phyloP scores from a whole-genome alignment of 2,888 invertebrate species.

The Pediacus dermestoides region DNA sequence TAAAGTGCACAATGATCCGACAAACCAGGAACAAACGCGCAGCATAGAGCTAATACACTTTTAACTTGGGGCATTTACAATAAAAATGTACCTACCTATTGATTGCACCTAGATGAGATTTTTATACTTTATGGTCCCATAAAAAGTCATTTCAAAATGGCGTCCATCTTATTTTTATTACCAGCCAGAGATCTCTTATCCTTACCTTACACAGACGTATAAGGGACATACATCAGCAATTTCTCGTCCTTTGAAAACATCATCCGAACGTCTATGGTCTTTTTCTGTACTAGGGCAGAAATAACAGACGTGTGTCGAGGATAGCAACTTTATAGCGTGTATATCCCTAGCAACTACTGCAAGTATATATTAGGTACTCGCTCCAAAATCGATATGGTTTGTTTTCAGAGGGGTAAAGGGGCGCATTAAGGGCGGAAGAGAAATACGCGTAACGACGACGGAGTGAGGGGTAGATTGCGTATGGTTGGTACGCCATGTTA shows the following conservation, averaged over 20 bases:
- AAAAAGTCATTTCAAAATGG: conserved; percentile 46
- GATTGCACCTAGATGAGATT: conserved; percentile 44
- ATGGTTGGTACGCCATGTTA: conserved; percentile 49
- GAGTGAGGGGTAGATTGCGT: conserved; percentile 36
- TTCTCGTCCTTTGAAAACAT: conserved; percentile 9
- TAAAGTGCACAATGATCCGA: too few relatives aligned
- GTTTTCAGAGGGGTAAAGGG: conserved; percentile 44
- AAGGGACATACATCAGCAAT: conserved; percentile 43
- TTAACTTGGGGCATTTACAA: conserved; percentile 43
- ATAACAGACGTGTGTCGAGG: too few relatives aligned
- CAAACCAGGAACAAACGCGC: too few relatives aligned
- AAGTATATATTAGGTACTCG: conserved; percentile 47
- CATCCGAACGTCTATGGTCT: background rate
- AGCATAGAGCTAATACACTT: conserved; percentile 40
- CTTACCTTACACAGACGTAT: conserved; percentile 32
- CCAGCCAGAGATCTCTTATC: conserved; percentile 35
- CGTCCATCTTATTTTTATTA: conserved; percentile 44
- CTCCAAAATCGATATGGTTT: conserved; percentile 53
- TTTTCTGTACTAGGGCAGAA: too few relatives aligned
- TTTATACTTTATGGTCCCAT: conserved; percentile 44
- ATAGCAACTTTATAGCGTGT: conserved; percentile 5
- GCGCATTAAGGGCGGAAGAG: conserved; percentile 42
- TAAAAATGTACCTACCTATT: conserved; percentile 40
- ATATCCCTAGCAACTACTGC: conserved; percentile 38
- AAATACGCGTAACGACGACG: conserved; percentile 34